Base-by-base conservation (phyloP, 2,797 vertebrate species). In the Glyptemys insculpta region DNA sequence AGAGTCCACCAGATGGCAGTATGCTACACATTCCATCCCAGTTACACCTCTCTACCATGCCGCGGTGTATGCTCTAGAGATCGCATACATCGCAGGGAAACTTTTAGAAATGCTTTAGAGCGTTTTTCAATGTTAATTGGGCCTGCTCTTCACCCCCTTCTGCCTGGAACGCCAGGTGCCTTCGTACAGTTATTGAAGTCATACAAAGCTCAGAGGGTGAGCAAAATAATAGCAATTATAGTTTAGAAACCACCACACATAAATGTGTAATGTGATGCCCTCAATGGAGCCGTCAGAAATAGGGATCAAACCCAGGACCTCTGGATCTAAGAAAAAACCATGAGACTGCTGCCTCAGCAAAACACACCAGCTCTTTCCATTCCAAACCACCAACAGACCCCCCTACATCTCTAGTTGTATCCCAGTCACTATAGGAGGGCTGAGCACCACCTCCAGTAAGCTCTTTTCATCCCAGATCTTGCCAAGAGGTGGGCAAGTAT, bases 51-150 rank as follows among this genome's bases (percentile, higher is more conserved):
- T n/a, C 11, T 15, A 18, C 59, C 29, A 62, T 62, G 29, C 44
- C 83, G 8, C 34, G 7, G 3, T 52, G 3, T 4, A 52, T 52
- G 18, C 52, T 31, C 52, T 18, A 79, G 65, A 31, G 19, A 12
- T 49, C 47, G 31, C 27, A 7, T 1, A 2, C 0, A 31, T 1
- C 2, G 44, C 57, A 87, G 65, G 16, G 44, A 50, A 76, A 50
- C 5, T 62, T 62, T n/a, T 53, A 84, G 68, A 65, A 86, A 89
- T 53, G 15, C 9, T 79, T 16, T 84, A 31, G 56, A 7, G 65
- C 78, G 18, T 0, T 31, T 78, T 31, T 47, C 52, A 52, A 18
- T 52, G 52, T 52, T 52, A 52, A 5, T 25, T 1, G 8, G 23
- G 21, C 31, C 31, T 47, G 4, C 85, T 92, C 68, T 72, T 27